Evolutionary conservation across 2,113 vertebrate species (phyloP).

Genomic region (Macaca mulatta): DNA sequence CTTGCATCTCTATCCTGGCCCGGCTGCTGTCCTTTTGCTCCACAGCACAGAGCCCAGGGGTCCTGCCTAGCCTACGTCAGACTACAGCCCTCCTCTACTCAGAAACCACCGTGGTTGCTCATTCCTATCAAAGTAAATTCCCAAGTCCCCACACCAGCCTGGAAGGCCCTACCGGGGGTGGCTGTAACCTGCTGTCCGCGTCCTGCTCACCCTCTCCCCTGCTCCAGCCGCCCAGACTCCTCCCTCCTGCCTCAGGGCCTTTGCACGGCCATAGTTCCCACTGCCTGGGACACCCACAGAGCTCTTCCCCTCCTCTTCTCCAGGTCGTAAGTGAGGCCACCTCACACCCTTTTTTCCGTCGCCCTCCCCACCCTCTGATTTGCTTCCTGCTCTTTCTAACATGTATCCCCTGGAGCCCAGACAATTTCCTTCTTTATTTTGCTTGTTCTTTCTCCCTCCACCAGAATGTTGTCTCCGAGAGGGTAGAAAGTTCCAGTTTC

Average conservation of each 20-base stretch:
- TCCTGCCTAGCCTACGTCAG: background rate
- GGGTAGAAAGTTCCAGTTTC: background rate
- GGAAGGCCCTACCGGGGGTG: background rate
- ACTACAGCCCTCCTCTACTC: rapidly evolving
- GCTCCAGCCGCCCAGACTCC: rapidly evolving
- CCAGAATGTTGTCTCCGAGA: too few species aligned
- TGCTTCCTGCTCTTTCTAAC: background rate
- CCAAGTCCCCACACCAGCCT: background rate
- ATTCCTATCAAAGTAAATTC: rapidly evolving
- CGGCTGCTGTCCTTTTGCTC: background rate
- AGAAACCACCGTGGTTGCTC: background rate
- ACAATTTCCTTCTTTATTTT: background rate
- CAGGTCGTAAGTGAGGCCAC: background rate
- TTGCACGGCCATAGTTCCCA: background rate
- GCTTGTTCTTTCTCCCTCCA: background rate
- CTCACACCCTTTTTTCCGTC: background rate
- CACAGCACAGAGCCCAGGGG: rapidly evolving
- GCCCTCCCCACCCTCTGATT: background rate
- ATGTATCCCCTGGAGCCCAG: too few species aligned
- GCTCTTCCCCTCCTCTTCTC: background rate
- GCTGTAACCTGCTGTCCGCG: rapidly evolving
- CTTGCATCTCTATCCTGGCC: rapidly evolving
- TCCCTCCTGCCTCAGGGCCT: background rate
- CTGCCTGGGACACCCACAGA: rapidly evolving
- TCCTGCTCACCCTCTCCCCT: too few species aligned